Base-by-base conservation (phyloP, 2,113 vertebrate genomes). In the Hoplias malabaricus region DNA sequence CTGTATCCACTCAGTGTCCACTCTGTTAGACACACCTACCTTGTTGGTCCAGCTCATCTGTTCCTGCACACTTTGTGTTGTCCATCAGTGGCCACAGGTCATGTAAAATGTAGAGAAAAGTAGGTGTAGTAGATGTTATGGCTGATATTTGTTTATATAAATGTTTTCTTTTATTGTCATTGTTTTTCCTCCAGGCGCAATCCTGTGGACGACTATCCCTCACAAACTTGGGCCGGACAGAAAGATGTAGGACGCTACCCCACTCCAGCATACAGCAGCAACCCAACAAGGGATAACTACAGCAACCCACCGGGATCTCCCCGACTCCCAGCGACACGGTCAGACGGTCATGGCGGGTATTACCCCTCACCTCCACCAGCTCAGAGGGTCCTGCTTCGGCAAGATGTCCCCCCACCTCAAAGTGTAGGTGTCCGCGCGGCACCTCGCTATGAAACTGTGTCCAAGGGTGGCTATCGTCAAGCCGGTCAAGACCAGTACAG, bases 371-470 rank as follows among this genome's bases (percentile, higher is more conserved):
- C 83, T 0, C 77, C 90, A 5, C 84, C 67, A 31, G 90, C 91
- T 73, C 90, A 93, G 36, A 94, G 93, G 72, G 92, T 92, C 46
- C 91, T 93, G 1, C 73, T 89, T 1, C 90, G 95, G 43, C 95
- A 96, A 79, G 96, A 98, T 0, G 84, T 95, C 2, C 95, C 95
- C 0, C 94, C 94, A 0, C 93, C 95, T 0, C 92, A 94, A 36
- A 84, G 89, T 1, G 82, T 85, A 0, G 88, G 70, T 63, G 81
- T 78, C 78, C 93, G 89, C 67, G 87, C 88, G 71, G 84, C 85
- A 50, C 91, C 83, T 12, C 83, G 89, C 59, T 94, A 95, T 11
- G 90, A 84, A 5, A 88, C 87, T 0, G 43, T 23, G 0, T 65
- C 21, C 91, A 67, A 76, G 81, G 87, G 75, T 53, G 75, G 67